Percentiles rank a stretch among this genome's conserved stretches.
Conservation (phyloP, 2,113 vertebrate genomes). For the Pteronura brasiliensis region DNA sequence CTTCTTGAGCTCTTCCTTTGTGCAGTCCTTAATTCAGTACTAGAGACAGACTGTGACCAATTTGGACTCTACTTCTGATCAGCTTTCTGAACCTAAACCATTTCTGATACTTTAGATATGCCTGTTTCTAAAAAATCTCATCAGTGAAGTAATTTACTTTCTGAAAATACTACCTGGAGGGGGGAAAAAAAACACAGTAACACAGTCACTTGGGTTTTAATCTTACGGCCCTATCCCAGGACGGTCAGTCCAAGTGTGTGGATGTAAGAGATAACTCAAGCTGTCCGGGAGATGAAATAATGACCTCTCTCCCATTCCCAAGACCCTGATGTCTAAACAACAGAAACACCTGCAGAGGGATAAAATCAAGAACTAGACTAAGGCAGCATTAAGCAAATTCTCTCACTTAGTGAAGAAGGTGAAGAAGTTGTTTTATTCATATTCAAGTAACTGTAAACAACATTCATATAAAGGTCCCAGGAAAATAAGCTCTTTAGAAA, state of each 20-base stretch:
- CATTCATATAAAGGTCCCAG: neutral
- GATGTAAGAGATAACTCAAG: neutral
- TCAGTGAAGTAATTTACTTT: neutral
- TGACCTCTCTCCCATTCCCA: constrained; percentile 9
- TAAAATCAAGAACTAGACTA: neutral
- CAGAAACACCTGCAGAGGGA: constrained; percentile 16
- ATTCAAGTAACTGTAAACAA: constrained; percentile 26
- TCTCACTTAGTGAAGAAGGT: neutral
- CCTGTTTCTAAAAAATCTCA: neutral
- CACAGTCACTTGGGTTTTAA: neutral
- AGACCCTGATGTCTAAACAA: constrained; percentile 21
- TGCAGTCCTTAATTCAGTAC: neutral
- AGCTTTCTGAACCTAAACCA: constrained; percentile 32
- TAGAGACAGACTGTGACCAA: neutral
- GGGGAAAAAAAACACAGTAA: neutral
- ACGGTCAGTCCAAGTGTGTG: neutral
- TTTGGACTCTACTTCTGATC: neutral
- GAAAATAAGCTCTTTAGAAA: constrained; percentile 27
- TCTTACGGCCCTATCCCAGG: neutral
- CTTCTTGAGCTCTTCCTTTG: neutral
- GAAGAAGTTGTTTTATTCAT: constrained; percentile 2
- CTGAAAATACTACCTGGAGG: neutral
- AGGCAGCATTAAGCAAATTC: neutral
- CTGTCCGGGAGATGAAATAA: neutral
- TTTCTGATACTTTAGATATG: constrained; percentile 5